Base-by-base conservation (phyloP, 1,140 invertebrate genomes). In the Pseudomyrmex cubaensis region DNA sequence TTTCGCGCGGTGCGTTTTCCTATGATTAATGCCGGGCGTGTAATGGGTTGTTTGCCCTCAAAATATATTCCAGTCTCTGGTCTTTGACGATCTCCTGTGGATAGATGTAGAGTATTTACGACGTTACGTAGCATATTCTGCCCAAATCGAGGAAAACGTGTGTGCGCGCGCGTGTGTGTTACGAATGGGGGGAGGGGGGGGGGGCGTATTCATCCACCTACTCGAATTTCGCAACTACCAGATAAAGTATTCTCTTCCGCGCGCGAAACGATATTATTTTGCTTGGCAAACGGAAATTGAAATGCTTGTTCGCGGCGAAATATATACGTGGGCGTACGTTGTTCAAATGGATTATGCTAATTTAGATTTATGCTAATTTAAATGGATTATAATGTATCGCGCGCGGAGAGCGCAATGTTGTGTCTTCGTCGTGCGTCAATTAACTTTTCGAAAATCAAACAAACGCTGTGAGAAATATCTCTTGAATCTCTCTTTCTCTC, bases 1-100 rank as follows among this genome's bases (percentile, higher is more conserved):
- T 90, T 87, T 80, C 85, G 89, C 90, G 86, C 90, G 84, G 91
- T 59, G 89, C 76, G 75, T 88, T 86, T 35, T 82, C 87, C 75
- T 89, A 89, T 91, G 91, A 92, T 92, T 92, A 92, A 90, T 90
- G 86, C 89, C 75, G 87, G 35, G 88, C 75, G 85, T 72, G 76
- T 80, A 86, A 87, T 86, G 88, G 88, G 86, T 91, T 92, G 90
- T 92, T 90, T 91, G 90, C 90, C 87, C 86, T 92, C 86, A 92
- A 92, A 89, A 89, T 86, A 35, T 35, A 86, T 80, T 66, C 83
- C 83, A 77, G 62, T 67, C 56, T 76, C 48, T 66, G 76, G 76
- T 80, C 84, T 87, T 88, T 77, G 85, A 88, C 77, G 82, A 87
- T 85, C 56, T 87, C 83, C 67, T 69, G 35, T 35, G 63, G 82